Conservation (phyloP, 1,140 invertebrate species). For the Heliconius melpomene region DNA sequence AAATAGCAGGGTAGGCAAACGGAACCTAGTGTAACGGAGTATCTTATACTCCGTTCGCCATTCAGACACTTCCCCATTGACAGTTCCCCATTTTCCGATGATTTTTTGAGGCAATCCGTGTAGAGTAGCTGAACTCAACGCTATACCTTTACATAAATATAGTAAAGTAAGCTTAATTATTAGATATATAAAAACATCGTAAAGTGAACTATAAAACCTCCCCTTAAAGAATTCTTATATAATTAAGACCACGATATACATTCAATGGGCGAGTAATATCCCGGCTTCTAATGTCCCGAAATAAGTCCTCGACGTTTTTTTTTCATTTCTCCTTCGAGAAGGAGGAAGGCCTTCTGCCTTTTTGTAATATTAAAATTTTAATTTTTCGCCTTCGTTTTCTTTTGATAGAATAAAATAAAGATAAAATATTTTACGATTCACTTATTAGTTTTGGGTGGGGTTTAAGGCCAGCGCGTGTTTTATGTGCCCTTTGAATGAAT, state of each 20-base stretch:
- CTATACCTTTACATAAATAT: too few species aligned
- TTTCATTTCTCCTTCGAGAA: constrained; percentile 40
- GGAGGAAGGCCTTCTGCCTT: constrained; percentile 36
- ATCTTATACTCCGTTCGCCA: too few species aligned
- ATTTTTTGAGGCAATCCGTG: too few species aligned
- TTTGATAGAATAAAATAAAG: constrained; percentile 45
- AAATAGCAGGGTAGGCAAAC: too few species aligned
- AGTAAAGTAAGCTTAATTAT: too few species aligned
- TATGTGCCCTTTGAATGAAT: constrained; percentile 33
- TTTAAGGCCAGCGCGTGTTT: constrained; percentile 16
- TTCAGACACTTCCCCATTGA: too few species aligned
- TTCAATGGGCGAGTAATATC: constrained; percentile 40
- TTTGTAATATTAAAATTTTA: constrained; percentile 53
- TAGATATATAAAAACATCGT: too few species aligned
- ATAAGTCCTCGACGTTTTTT: constrained; percentile 55
- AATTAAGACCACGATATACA: constrained; percentile 5
- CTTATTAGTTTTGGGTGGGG: constrained; percentile 17
- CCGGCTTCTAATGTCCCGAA: constrained; percentile 54
- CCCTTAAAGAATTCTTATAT: background rate
- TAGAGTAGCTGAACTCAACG: too few species aligned
- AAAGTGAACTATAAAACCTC: too few species aligned
- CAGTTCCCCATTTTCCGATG: too few species aligned
- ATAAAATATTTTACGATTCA: constrained; percentile 34
- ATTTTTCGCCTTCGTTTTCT: constrained; percentile 34
- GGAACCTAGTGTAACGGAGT: too few species aligned